phyloP scores from a whole-genome alignment of 2,113 vertebrate species.

The Hydropotes inermis region DNA sequence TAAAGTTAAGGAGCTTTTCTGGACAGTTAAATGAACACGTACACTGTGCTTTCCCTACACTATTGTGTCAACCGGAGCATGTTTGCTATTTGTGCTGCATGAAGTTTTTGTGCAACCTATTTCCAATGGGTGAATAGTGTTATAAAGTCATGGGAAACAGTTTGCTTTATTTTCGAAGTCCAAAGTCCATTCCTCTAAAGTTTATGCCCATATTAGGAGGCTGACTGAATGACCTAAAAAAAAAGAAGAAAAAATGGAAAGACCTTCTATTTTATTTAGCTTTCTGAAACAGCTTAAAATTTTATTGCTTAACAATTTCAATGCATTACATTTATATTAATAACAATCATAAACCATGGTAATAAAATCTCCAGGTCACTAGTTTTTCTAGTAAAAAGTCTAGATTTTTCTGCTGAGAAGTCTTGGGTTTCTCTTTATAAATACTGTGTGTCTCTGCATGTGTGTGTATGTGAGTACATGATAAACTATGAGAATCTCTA shows the following conservation, averaged over 20 bases:
- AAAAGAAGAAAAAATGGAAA: neutral
- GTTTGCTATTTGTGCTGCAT: neutral
- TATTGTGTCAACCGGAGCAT: too few relatives aligned
- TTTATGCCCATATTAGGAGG: constrained; percentile 29
- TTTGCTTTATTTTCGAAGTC: neutral
- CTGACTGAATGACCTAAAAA: neutral
- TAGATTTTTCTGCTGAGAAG: neutral
- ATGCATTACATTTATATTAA: neutral
- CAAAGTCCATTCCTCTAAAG: neutral
- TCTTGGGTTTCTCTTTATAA: neutral
- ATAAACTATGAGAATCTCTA: constrained; percentile 8
- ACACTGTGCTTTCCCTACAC: neutral
- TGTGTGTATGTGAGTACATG: neutral
- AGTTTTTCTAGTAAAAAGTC: neutral
- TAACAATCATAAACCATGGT: neutral
- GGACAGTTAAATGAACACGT: neutral
- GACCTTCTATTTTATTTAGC: neutral
- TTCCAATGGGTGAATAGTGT: neutral
- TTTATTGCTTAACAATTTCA: neutral
- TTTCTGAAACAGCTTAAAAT: neutral
- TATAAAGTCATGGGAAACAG: neutral
- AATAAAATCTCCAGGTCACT: neutral
- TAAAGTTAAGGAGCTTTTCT: neutral
- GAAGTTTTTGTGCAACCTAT: neutral
- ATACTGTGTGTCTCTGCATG: neutral